These are phyloP conservation scores for Mesoligia furuncula DNA, from an alignment of 2,888 invertebrate genomes.

Conservation along the genomic window DNA sequence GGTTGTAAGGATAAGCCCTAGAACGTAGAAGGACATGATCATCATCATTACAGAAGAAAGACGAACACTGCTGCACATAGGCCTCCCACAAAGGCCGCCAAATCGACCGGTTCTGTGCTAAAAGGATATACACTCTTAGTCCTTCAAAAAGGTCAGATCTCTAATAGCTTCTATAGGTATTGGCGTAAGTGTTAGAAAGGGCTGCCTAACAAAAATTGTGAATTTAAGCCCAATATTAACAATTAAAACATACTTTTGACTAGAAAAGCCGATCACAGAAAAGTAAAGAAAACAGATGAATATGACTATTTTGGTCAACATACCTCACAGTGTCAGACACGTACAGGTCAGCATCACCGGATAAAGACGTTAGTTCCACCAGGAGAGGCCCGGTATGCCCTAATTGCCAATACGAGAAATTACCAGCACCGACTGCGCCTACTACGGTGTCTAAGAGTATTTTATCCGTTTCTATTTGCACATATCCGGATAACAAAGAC, in stretches of 20 bases:
- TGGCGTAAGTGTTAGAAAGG: neutral
- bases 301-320: conserved; percentile 35
- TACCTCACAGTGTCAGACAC: conserved; percentile 84
- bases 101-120: neutral
- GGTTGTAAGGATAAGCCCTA: neutral
- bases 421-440: conserved; percentile 83
- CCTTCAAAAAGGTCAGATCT: neutral
- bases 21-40: neutral
- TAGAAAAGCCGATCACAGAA: neutral
- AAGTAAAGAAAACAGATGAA: neutral
- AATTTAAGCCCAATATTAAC: neutral
- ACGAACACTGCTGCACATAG: neutral
- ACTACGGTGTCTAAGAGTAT: conserved; percentile 82
- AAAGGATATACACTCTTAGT: neutral
- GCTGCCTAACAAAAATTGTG: neutral
- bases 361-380: conserved; percentile 81
- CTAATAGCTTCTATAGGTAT: no score
- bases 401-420: conserved; percentile 87
- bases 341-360: conserved; percentile 86
- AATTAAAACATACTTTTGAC: neutral
- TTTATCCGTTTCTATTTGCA: conserved; percentile 77
- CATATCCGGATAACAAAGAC: conserved; percentile 78
- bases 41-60: neutral
- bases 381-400: conserved; percentile 81
- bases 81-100: neutral